Conservation (phyloP, 2,113 vertebrate genomes). For the Ornithorhynchus anatinus region DNA sequence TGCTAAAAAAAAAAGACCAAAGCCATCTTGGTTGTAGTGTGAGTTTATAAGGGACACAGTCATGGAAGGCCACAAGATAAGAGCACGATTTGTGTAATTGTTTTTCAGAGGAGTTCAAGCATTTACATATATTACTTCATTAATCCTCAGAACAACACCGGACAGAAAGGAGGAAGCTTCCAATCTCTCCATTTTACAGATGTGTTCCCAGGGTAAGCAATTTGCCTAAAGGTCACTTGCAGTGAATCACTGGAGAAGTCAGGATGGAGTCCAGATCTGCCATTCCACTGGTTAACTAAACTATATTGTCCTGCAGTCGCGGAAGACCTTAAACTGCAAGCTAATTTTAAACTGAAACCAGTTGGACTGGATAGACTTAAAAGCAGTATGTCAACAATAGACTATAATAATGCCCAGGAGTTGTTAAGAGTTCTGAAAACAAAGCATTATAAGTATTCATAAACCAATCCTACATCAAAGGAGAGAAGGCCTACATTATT, state of each 20-base stretch:
- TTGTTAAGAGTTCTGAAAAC: slow-evolving; percentile 26
- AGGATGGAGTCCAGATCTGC: slow-evolving; percentile 5
- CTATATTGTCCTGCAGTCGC: slow-evolving; percentile 4
- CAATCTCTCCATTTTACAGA: slow-evolving; percentile 1
- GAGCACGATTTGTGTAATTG: slow-evolving; percentile 14
- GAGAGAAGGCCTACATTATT: neutral
- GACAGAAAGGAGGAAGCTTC: neutral
- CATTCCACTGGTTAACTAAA: slow-evolving; percentile 20
- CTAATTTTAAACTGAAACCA: slow-evolving; percentile 59
- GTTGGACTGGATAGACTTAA: slow-evolving; percentile 47
- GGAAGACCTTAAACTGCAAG: slow-evolving; percentile 49
- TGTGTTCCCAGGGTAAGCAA: neutral
- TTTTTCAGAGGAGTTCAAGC: slow-evolving; percentile 12
- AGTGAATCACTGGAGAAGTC: slow-evolving; percentile 5
- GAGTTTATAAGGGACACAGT: slow-evolving; percentile 12
- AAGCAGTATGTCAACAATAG: slow-evolving; percentile 44
- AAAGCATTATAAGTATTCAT: slow-evolving; percentile 42
- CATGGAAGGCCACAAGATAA: slow-evolving; percentile 21
- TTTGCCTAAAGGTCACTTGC: neutral
- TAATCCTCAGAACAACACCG: neutral
- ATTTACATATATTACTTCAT: slow-evolving; percentile 6
- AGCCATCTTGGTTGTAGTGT: slow-evolving; percentile 8
- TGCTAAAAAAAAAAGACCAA: too few species aligned
- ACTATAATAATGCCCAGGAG: slow-evolving; percentile 48
- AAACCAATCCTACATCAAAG: slow-evolving; percentile 33